Evolutionary conservation across 2,888 invertebrate species (phyloP), one percentile per base, ranked within the genome.

Genomic region (Ichneumoninae sp.): DNA sequence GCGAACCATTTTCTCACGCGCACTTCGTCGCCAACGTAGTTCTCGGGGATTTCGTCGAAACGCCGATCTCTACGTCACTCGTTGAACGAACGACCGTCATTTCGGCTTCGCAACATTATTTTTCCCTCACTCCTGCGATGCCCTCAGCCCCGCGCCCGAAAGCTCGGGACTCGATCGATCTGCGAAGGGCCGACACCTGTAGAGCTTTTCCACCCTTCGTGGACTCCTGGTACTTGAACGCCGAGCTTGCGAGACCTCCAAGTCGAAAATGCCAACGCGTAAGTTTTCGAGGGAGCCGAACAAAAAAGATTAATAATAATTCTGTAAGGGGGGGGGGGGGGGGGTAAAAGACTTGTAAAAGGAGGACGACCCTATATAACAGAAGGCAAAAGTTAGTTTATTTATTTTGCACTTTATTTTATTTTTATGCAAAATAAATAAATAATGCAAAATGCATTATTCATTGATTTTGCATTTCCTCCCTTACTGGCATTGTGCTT

Each of bases 161-260:
- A 69, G 76, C 52, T 68, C 52, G 44, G 44, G 8, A 10, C 8
- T 36, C 73, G 40, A 83, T 83, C 69, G 85, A 85, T 82, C 82
- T 60, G 44, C 36, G 40, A 70, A 71, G 84, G 69, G 80, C 66
- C 50, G 54, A 54, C 40, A 81, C 81, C 74, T 82, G 63, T 8
- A 16, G 65, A 81, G 54, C 76, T 71, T 87, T 81, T 70, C 26
- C 70, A 71, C 54, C 47, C 73, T 40, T 66, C 83, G 75, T 89
- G 87, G 19, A 83, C 87, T 88, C 90, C 90, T 90, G 88, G 77
- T 90, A 90, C 83, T 33, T 68, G 65, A 60, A 71, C 81, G 84
- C 83, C 78, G 76, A 63, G 44, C 74, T 76, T 68, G 83, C 79
- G 70, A 86, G 83, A 88, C 85, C 81, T 85, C 54, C 84, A 76